These are phyloP conservation scores for Xenopus petersii DNA, from an alignment of 2,797 vertebrate species.

Conservation along the genomic window DNA sequence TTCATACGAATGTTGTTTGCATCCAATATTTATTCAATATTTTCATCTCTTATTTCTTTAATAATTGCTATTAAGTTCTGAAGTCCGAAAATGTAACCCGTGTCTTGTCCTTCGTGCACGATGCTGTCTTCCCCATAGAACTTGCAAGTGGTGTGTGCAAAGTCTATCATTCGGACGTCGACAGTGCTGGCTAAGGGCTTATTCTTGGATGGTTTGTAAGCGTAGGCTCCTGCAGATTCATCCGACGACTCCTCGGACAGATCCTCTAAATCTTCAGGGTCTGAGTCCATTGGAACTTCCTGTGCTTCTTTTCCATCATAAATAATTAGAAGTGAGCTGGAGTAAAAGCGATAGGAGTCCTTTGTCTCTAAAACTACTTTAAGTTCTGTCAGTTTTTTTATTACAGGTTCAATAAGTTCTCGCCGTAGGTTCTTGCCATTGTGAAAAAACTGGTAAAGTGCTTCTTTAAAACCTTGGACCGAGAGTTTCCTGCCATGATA, in stretches of 20 bases:
- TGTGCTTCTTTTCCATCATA: slow-evolving; percentile 88
- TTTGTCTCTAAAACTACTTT: slow-evolving; percentile 88
- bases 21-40: slow-evolving; percentile 76
- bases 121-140: slow-evolving; percentile 94
- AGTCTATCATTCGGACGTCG: slow-evolving; percentile 98
- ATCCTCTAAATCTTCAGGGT: slow-evolving; percentile 73
- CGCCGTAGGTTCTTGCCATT: slow-evolving; percentile 82
- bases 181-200: slow-evolving; percentile 67
- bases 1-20: slow-evolving; percentile 46
- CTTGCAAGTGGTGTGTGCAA: slow-evolving; percentile 96
- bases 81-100: slow-evolving; percentile 95
- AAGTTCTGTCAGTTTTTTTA: slow-evolving; percentile 88
- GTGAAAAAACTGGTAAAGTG: slow-evolving; percentile 96
- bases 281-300: slow-evolving; percentile 71
- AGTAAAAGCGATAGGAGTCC: slow-evolving; percentile 98
- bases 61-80: slow-evolving; percentile 98
- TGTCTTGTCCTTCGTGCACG: slow-evolving; percentile 95
- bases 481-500: slow-evolving; percentile 95
- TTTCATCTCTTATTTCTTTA: slow-evolving; percentile 94
- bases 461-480: slow-evolving; percentile 93
- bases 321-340: slow-evolving; percentile 95
- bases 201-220: slow-evolving; percentile 67
- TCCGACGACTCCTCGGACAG: slow-evolving; percentile 76
- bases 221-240: slow-evolving; percentile 73
- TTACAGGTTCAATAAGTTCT: slow-evolving; percentile 89